These are phyloP conservation scores for Sparidentex hasta DNA, from an alignment of 2,797 vertebrate genomes.

Conservation along the genomic window DNA sequence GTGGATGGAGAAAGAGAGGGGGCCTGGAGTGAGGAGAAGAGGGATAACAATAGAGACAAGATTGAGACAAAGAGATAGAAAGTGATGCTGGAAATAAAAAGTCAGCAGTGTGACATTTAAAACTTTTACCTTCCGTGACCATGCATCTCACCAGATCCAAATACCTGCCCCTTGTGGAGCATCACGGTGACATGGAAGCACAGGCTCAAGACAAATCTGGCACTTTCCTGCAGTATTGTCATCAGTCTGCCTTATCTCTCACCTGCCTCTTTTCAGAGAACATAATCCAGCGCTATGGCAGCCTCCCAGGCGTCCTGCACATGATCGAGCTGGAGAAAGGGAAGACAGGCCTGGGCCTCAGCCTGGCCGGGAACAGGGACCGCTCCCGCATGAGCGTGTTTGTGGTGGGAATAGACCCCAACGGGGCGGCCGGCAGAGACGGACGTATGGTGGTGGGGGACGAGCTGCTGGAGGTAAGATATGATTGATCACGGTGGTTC, in stretches of 20 bases:
- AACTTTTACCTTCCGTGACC: slow-evolving; percentile 35
- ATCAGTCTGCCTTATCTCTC: slow-evolving; percentile 42
- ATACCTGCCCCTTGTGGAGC: neutral
- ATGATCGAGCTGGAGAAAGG: slow-evolving; percentile 97
- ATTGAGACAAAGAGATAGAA: slow-evolving; percentile 52
- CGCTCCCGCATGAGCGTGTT: slow-evolving; percentile 97
- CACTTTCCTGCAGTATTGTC: slow-evolving; percentile 13
- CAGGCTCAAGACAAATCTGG: slow-evolving; percentile 31
- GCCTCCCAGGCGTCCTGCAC: slow-evolving; percentile 90
- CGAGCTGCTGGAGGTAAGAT: slow-evolving; percentile 94
- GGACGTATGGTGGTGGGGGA: slow-evolving; percentile 93
- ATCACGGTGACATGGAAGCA: neutral
- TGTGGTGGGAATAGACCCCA: slow-evolving; percentile 95
- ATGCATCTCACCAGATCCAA: neutral
- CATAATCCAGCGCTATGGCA: slow-evolving; percentile 91
- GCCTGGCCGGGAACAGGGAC: slow-evolving; percentile 97
- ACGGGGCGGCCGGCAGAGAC: slow-evolving; percentile 93
- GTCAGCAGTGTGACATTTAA: slow-evolving; percentile 31
- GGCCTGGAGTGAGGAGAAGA: slow-evolving; percentile 25
- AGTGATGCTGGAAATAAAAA: slow-evolving; percentile 20
- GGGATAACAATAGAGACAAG: slow-evolving; percentile 53
- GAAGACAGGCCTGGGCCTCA: slow-evolving; percentile 93
- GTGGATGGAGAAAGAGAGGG: slow-evolving; percentile 42
- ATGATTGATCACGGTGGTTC: neutral
- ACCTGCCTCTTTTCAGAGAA: slow-evolving; percentile 84